Base-by-base conservation (phyloP, 1,140 invertebrate species). In the Heliconius himera region DNA sequence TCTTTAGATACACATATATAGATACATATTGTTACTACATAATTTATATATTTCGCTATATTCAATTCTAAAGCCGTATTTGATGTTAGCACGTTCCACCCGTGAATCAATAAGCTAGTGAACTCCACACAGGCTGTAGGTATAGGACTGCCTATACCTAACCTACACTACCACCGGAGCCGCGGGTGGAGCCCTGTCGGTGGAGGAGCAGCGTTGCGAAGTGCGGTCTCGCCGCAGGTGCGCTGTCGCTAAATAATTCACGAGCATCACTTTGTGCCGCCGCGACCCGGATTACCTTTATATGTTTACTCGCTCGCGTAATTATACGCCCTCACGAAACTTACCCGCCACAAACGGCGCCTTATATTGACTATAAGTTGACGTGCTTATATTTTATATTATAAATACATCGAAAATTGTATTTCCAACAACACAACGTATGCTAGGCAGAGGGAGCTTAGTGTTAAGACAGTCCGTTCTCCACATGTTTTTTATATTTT, bases 261-360 rank as follows among this genome's bases (percentile, higher is more conserved):
- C 86, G 87, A 88, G 90, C 89, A 94, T 94, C 92, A 92, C 91
- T 94, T 93, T 93, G 91, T 94, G 92, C 89, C 90, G 88, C 90
- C 90, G 90, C 91, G 91, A 84, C 87, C 89, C 90, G 92, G 91
- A 93, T 94, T 93, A 93, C 91, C 90, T 92, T 93, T 90, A 91
- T 92, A 88, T 93, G 91, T 94, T 94, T 93, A 91, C 91, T 90
- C 90, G 88, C 87, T 90, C 89, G 85, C 91, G 88, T 93, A 93
- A 94, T 94, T 94, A 94, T 94, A 94, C 92, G 88, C 88, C 90
- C 91, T 93, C 91, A 92, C 90, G 91, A 90, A 92, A 91, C 91
- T 93, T 91, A 87, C 83, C 83, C 89, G 78, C 84, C 86, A 83
- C 87, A 82, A 77, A 79, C 81, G 66, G 78, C 76, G 73, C 18